These are phyloP conservation scores for Calcarius lapponicus DNA, from an alignment of 2,797 vertebrate species.

Conservation along the genomic window DNA sequence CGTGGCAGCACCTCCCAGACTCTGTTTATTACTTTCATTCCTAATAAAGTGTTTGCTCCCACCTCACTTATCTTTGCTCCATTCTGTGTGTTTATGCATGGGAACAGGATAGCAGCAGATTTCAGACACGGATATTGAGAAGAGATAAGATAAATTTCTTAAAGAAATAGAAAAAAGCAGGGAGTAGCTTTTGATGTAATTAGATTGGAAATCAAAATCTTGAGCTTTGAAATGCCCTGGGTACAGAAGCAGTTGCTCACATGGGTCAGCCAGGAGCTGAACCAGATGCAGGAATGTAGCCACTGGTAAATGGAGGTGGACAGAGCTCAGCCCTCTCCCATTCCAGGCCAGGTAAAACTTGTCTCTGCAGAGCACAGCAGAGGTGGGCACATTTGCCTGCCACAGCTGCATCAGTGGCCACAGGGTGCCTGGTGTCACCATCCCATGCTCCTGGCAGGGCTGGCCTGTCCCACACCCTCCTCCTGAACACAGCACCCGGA, in stretches of 20 bases:
- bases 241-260: not conserved
- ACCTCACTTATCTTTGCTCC: not conserved
- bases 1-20: fast-evolving
- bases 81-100: not conserved
- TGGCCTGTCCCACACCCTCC: not conserved
- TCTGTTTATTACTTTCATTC: not conserved
- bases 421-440: fast-evolving
- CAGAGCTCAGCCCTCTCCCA: not conserved
- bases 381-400: not conserved
- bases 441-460: fast-evolving
- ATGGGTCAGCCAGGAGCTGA: not conserved
- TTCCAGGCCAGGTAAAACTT: not conserved
- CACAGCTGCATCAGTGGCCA: not conserved
- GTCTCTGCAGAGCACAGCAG: not conserved
- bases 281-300: not conserved
- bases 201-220: not conserved
- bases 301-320: not conserved
- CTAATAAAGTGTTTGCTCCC: not conserved
- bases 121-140: not conserved
- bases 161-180: not conserved
- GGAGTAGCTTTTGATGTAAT: not conserved
- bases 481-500: not conserved
- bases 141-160: conserved; percentile 33
- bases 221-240: not conserved
- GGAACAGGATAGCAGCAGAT: not conserved